Percentiles rank a stretch among this genome's conserved stretches.
Conservation (phyloP, 2,888 invertebrate genomes). For the Thereva nobilitata region DNA sequence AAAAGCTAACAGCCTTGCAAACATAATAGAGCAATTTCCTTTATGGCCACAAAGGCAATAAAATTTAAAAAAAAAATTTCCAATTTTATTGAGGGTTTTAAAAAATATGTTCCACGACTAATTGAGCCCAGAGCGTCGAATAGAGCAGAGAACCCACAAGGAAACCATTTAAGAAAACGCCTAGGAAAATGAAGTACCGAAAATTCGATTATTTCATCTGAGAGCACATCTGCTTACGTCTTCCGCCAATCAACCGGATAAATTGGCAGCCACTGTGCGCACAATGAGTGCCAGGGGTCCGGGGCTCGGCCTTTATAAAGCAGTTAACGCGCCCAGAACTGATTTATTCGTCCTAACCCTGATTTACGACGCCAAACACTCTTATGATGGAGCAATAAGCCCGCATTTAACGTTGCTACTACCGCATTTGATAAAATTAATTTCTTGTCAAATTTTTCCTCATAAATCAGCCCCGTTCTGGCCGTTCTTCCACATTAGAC, state of each 20-base stretch:
- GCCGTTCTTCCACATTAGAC: neutral
- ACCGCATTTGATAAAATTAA: slow-evolving; percentile 36
- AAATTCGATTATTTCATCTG: slow-evolving; percentile 7
- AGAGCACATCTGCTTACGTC: slow-evolving; percentile 15
- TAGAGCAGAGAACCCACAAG: neutral
- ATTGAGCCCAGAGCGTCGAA: neutral
- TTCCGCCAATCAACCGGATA: slow-evolving; percentile 15
- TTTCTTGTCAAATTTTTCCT: slow-evolving; percentile 38
- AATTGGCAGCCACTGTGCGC: neutral
- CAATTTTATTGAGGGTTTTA: no score
- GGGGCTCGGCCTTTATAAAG: slow-evolving; percentile 7
- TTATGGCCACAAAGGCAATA: no score
- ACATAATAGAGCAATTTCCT: no score
- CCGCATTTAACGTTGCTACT: slow-evolving; percentile 30
- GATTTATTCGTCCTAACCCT: slow-evolving; percentile 19
- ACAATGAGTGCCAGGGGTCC: slow-evolving; percentile 11
- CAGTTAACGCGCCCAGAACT: slow-evolving; percentile 19
- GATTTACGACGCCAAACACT: slow-evolving; percentile 37
- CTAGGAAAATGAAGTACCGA: neutral
- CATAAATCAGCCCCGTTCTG: slow-evolving; percentile 29
- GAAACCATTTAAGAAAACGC: neutral
- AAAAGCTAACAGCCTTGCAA: no score
- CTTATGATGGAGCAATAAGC: slow-evolving; percentile 37
- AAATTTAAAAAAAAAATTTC: no score
- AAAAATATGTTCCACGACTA: no score